These are phyloP conservation scores for Zaprionus vittiger DNA, from an alignment of 1,140 invertebrate species.

Conservation along the genomic window DNA sequence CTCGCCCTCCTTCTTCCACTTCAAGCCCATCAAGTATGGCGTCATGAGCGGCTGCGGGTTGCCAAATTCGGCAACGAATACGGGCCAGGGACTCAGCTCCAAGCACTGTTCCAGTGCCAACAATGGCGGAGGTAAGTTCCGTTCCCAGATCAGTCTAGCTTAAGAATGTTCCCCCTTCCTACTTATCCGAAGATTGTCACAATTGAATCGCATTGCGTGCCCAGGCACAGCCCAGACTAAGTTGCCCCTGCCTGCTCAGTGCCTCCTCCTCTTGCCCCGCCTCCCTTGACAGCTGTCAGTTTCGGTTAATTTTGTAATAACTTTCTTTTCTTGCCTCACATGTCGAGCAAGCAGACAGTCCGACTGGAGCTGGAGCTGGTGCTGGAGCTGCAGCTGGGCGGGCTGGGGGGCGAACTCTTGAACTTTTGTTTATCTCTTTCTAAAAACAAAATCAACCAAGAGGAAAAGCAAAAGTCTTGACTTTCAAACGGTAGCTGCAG, in stretches of 20 bases:
- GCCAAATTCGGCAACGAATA: slow-evolving; percentile 80
- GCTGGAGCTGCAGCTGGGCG: neutral
- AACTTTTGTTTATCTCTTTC: slow-evolving; percentile 79
- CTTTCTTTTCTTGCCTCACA: slow-evolving; percentile 79
- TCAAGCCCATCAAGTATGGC: slow-evolving; percentile 92
- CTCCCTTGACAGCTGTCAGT: slow-evolving; percentile 69
- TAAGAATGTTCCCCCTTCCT: neutral
- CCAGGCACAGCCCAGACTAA: slow-evolving; percentile 5
- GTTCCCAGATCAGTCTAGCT: slow-evolving; percentile 4
- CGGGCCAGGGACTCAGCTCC: slow-evolving; percentile 76
- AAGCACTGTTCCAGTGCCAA: slow-evolving; percentile 86
- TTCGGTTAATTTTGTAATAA: slow-evolving; percentile 75
- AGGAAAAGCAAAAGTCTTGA: slow-evolving; percentile 77
- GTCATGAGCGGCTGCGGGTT: slow-evolving; percentile 86
- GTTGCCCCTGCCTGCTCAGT: slow-evolving; percentile 22
- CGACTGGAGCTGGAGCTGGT: neutral
- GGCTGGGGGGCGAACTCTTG: slow-evolving; percentile 61
- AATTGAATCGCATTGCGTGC: slow-evolving; percentile 45
- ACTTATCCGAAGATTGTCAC: slow-evolving; percentile 54
- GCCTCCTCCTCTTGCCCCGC: slow-evolving; percentile 10
- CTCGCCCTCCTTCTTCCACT: slow-evolving; percentile 95
- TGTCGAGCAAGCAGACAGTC: slow-evolving; percentile 16
- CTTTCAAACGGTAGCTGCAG: slow-evolving; percentile 69
- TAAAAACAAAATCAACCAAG: slow-evolving; percentile 61
- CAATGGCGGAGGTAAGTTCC: slow-evolving; percentile 87